Conservation (phyloP, 2,113 vertebrate genomes). For the Cervus canadensis region DNA sequence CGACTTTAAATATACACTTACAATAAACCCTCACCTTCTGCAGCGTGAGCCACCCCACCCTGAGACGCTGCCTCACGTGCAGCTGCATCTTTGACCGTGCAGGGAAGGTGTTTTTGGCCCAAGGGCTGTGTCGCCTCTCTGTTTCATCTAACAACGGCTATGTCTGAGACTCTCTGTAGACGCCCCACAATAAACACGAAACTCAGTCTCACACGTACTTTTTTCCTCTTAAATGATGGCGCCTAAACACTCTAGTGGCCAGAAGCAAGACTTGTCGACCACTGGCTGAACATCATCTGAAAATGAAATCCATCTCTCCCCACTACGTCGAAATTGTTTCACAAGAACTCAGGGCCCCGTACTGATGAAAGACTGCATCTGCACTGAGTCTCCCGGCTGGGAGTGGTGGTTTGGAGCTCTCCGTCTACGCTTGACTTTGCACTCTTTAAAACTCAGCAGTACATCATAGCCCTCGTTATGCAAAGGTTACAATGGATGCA, state of each 20-base stretch:
- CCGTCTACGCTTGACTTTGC: not conserved
- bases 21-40: not conserved
- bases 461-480: conserved; percentile 39
- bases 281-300: conserved; percentile 33
- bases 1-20: not conserved
- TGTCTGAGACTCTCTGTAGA: not conserved
- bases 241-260: conserved; percentile 25
- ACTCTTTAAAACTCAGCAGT: conserved; percentile 1
- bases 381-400: conserved; percentile 21
- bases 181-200: conserved; percentile 42
- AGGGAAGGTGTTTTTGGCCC: not conserved
- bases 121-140: not conserved
- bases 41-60: not conserved
- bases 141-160: not conserved
- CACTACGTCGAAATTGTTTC: conserved; percentile 51
- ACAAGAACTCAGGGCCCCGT: conserved; percentile 46
- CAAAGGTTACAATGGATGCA: conserved; percentile 35
- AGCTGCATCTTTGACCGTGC: not conserved
- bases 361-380: conserved; percentile 37
- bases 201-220: conserved; percentile 19
- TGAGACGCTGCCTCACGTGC: not conserved
- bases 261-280: conserved; percentile 9
- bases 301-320: conserved; percentile 57
- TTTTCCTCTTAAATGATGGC: conserved; percentile 24
- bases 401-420: conserved; percentile 24